Evolutionary conservation across 2,888 invertebrate genomes (phyloP), one percentile per base, ranked within the genome.

Genomic region (Trisateles emortualis): DNA sequence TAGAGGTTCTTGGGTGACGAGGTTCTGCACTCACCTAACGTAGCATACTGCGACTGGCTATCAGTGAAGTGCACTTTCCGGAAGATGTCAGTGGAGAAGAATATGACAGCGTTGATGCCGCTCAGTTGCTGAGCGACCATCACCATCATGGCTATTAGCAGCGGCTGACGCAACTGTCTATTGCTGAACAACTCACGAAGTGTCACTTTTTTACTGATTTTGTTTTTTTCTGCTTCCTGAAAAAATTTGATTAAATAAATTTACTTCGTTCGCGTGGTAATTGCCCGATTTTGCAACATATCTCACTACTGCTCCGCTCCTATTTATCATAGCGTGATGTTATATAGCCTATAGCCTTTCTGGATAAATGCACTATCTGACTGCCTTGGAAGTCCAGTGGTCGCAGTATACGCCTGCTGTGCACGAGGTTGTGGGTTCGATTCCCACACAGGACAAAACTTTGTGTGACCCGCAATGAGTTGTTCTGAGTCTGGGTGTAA

Each of bases 41-140:
- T 98, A 0, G 98, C 98, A 59, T 95, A 96, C 70, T 96, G 95
- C 0, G 98, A 95, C 29, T 94, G 92, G 0, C 80, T 73, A 0
- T 89, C 89, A 1, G 83, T 87, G 22, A 98, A 85, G 0, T 95
- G 94, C 2, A 97, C 97, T 68, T 92, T 93, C 57, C 81, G 82
- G 90, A 98, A 98, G 66, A 98, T 97, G 46, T 93, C 92, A 0
- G 97, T 97, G 0, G 97, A 97, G 92, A 95, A 98, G 93, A 95
- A 97, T 84, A 97, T 96, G 43, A 96, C 96, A 1, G 97, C 97
- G 85, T 98, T 98, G 79, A 98, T 98, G 2, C 98, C 98, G 8
- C 97, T 97, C 26, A 98, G 89, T 86, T 98, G 98, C 81, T 98
- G 98, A 0, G 97, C 96, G 0, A 98, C 80, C 96, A 98, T 98